phyloP scores from a whole-genome alignment of 2,888 invertebrate species.

The Sarcophaga carnaria region DNA sequence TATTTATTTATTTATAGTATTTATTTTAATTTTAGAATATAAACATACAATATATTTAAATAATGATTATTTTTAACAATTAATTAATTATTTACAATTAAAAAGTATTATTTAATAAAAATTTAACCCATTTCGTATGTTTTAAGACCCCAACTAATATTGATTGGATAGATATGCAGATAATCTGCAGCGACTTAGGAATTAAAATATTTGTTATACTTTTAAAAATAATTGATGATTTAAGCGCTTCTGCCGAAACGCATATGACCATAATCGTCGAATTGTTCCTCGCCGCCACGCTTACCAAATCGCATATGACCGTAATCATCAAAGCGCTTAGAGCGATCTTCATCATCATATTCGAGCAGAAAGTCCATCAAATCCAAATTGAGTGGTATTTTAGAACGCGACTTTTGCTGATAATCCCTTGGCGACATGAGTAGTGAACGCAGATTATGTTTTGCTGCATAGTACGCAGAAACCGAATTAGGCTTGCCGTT shows the following conservation, averaged over 20 bases:
- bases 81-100: not conserved
- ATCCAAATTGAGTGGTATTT: slow-evolving; percentile 79
- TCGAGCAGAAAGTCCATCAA: slow-evolving; percentile 78
- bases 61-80: not conserved
- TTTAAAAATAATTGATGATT: not conserved
- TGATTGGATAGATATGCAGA: not conserved
- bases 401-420: slow-evolving; percentile 75
- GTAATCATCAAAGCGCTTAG: slow-evolving; percentile 87
- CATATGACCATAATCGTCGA: slow-evolving; percentile 90
- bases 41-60: not conserved
- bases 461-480: slow-evolving; percentile 51
- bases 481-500: slow-evolving; percentile 27
- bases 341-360: slow-evolving; percentile 76
- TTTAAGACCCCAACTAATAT: not conserved
- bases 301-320: slow-evolving; percentile 87
- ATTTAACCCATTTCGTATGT: not conserved
- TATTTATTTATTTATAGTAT: too few species aligned
- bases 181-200: not conserved
- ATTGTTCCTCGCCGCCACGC: slow-evolving; percentile 84
- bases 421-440: slow-evolving; percentile 47
- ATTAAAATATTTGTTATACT: too few species aligned
- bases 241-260: slow-evolving; percentile 85
- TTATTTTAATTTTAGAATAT: too few species aligned
- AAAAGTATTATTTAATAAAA: not conserved
- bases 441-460: slow-evolving; percentile 74